Evolutionary conservation across 2,888 invertebrate species (phyloP), one percentile per base, ranked within the genome.

Genomic region (Lissocephala sabroskyi): DNA sequence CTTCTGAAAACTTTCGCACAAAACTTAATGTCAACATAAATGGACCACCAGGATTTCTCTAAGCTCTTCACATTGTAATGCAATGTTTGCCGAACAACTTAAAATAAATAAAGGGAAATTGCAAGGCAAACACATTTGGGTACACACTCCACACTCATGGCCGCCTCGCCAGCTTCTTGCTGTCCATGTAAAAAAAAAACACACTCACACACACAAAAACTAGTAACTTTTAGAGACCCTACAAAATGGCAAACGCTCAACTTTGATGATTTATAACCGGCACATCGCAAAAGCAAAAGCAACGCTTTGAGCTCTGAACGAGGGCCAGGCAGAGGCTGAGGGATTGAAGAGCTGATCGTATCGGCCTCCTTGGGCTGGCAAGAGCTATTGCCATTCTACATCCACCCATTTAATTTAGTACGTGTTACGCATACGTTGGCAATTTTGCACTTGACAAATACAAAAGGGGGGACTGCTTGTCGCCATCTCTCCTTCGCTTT

Each of bases 81-180:
- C 44, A 36, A 48, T 75, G 65, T 76, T 76, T 75, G 68, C 65
- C 41, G 40, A 54, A 60, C 56, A 73, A 76, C 74, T 73, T 76
- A 58, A 62, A 64, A 53, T 62, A 74, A 73, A 73, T 76, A 74
- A 52, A 52, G 54, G 77, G 56, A 77, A 77, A 77, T 73, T 73
- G 65, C 61, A 52, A 77, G 65, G 77, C 58, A 73, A 77, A 77
- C 71, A 71, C 67, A 74, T 73, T 76, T 68, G 51, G 52, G 41
- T 50, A 52, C 51, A 74, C 28, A 47, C 33, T 41, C n/a, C 43
- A 58, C 45, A 45, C 39, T 18, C 30, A 16, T 29, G 46, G n/a
- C n/a, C n/a, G n/a, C n/a, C n/a, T n/a, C n/a, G n/a, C n/a, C n/a
- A n/a, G n/a, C n/a, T n/a, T n/a, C n/a, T n/a, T n/a, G n/a, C n/a